phyloP scores from a whole-genome alignment of 2,113 vertebrate genomes.

The Osmerus eperlanus region DNA sequence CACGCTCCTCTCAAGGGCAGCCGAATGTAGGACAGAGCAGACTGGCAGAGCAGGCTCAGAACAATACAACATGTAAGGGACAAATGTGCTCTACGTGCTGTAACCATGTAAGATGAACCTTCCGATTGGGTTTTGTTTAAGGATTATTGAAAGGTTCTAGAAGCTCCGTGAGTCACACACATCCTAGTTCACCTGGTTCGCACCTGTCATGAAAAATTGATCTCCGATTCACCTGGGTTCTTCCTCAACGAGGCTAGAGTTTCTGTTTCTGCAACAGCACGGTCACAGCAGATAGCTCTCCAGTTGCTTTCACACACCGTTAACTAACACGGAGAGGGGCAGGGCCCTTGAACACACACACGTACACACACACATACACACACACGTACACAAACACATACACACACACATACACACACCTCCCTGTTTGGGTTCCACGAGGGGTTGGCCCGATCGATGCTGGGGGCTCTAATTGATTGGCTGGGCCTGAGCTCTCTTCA shows the following conservation, averaged over 20 bases:
- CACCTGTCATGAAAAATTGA: not conserved
- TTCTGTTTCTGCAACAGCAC: not conserved
- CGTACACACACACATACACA: not conserved
- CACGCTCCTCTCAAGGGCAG: not conserved
- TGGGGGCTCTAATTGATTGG: constrained; percentile 25
- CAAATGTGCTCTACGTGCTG: not conserved
- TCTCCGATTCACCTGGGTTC: not conserved
- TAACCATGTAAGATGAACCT: not conserved
- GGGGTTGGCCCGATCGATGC: constrained; percentile 17
- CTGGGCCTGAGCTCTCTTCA: constrained; percentile 17
- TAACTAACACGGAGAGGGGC: not conserved
- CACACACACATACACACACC: not conserved
- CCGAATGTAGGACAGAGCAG: constrained; percentile 3
- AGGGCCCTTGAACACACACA: not conserved
- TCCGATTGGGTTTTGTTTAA: not conserved
- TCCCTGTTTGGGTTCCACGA: not conserved
- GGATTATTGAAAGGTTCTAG: not conserved
- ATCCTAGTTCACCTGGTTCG: not conserved
- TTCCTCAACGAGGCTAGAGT: not conserved
- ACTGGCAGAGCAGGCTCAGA: not conserved
- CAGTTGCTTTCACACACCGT: not conserved
- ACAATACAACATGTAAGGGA: not conserved
- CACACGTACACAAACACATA: constrained; percentile 2
- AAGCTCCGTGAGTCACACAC: not conserved
- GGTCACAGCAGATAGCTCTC: not conserved